These are phyloP conservation scores for Cryptocephalus primarius DNA, from an alignment of 2,888 invertebrate genomes.

Conservation along the genomic window DNA sequence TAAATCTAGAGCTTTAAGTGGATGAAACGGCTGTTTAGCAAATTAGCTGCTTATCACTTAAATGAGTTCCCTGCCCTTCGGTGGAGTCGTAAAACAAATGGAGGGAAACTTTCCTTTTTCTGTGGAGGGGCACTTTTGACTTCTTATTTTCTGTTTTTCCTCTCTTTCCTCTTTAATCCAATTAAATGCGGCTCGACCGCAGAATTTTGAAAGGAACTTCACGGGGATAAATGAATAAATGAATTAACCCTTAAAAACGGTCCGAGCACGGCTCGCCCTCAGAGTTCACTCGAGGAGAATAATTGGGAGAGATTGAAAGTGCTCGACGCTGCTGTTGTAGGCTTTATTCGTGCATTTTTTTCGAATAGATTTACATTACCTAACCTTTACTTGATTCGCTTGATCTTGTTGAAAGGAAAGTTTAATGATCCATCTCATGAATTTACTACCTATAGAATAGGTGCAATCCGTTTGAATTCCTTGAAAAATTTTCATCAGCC, in stretches of 20 bases:
- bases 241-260: slow-evolving; percentile 8
- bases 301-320: too few species aligned
- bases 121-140: slow-evolving; percentile 21
- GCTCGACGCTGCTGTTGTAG: too few species aligned
- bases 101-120: slow-evolving; percentile 24
- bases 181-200: slow-evolving; percentile 32
- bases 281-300: too few species aligned
- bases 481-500: too few species aligned
- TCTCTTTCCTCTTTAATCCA: slow-evolving; percentile 27
- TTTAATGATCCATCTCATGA: too few species aligned
- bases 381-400: too few species aligned
- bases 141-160: slow-evolving; percentile 20
- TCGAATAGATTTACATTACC: too few species aligned
- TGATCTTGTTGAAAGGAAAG: too few species aligned
- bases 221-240: neutral
- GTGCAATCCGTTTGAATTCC: too few species aligned
- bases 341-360: too few species aligned
- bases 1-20: slow-evolving; percentile 33
- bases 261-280: too few species aligned
- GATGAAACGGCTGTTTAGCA: slow-evolving; percentile 35
- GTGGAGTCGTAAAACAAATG: slow-evolving; percentile 19
- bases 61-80: slow-evolving; percentile 28
- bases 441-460: too few species aligned
- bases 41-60: slow-evolving; percentile 37
- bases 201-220: slow-evolving; percentile 33